Evolutionary conservation across 2,113 vertebrate genomes (phyloP).

Genomic region (Dipodomys ordii): DNA sequence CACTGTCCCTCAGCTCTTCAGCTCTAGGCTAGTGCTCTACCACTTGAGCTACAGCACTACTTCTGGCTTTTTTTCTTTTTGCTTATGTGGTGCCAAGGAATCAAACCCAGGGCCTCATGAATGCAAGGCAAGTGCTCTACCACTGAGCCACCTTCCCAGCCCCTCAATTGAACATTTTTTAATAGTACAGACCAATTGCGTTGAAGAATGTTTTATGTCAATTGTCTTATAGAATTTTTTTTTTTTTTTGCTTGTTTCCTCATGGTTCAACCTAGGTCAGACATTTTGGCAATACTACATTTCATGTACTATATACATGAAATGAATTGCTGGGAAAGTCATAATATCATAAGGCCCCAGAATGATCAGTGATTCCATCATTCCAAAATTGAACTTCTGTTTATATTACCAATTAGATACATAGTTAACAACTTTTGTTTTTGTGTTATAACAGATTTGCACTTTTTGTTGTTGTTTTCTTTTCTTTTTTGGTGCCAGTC

Average conservation of each 20-base stretch:
- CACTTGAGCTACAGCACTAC: too few relatives aligned
- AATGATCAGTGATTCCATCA: background rate
- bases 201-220: too few relatives aligned
- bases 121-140: too few relatives aligned
- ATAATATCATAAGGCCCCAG: background rate
- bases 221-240: background rate
- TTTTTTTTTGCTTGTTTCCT: conserved; percentile 30
- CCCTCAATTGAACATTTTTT: too few relatives aligned
- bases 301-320: background rate
- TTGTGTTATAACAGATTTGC: background rate
- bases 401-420: background rate
- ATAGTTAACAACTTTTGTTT: background rate
- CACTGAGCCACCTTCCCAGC: too few relatives aligned
- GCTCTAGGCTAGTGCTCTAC: too few relatives aligned
- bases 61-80: too few relatives aligned
- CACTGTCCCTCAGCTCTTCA: too few relatives aligned
- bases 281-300: background rate
- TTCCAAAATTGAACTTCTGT: background rate
- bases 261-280: background rate
- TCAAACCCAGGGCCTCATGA: too few relatives aligned
- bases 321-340: background rate
- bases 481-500: too few relatives aligned
- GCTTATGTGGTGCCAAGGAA: too few relatives aligned
- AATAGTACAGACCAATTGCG: background rate
- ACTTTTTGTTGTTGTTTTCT: too few relatives aligned